These are phyloP conservation scores for Barypeithes pellucidus DNA, from an alignment of 2,888 invertebrate species.

Conservation along the genomic window DNA sequence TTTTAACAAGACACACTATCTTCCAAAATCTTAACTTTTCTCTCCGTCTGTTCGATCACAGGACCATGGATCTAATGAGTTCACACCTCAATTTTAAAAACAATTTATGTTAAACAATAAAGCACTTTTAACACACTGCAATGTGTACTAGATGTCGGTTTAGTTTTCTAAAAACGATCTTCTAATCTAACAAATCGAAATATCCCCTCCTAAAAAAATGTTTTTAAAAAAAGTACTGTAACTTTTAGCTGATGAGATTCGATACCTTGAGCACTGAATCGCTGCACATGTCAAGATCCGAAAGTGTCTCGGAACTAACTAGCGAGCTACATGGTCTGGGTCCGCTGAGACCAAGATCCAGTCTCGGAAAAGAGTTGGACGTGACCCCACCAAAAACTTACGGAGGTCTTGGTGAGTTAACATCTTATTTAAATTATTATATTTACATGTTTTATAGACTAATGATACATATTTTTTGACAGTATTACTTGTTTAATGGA, in stretches of 20 bases:
- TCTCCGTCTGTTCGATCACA: not conserved
- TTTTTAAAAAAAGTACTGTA: not conserved
- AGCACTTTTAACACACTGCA: too few relatives aligned
- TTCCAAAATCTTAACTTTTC: not conserved
- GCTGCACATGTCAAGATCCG: slow-evolving; percentile 84
- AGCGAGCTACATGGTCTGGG: slow-evolving; percentile 72
- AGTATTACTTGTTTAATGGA: slow-evolving; percentile 13
- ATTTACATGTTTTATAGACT: too few relatives aligned
- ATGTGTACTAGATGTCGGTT: too few relatives aligned
- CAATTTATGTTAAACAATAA: too few relatives aligned
- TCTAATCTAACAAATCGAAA: too few relatives aligned
- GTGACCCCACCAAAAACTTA: slow-evolving; percentile 82
- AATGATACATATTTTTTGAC: not conserved
- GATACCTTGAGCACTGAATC: slow-evolving; percentile 87
- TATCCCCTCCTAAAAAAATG: too few relatives aligned
- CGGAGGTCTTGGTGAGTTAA: slow-evolving; percentile 85
- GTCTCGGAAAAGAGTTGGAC: slow-evolving; percentile 71
- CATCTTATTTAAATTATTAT: too few relatives aligned
- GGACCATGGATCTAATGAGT: too few relatives aligned
- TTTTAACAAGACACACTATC: not conserved
- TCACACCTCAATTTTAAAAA: too few relatives aligned
- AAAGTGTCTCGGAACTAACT: slow-evolving; percentile 88
- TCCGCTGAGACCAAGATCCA: slow-evolving; percentile 65
- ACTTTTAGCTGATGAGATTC: slow-evolving; percentile 82
- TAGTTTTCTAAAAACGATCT: too few relatives aligned